A percentile compares a stretch with the other conserved stretches of the same genome.
Evolutionary conservation across 37 sponge, comb jelly and placozoan genomes (phyloP).

Genomic region (Geodia barretti): DNA sequence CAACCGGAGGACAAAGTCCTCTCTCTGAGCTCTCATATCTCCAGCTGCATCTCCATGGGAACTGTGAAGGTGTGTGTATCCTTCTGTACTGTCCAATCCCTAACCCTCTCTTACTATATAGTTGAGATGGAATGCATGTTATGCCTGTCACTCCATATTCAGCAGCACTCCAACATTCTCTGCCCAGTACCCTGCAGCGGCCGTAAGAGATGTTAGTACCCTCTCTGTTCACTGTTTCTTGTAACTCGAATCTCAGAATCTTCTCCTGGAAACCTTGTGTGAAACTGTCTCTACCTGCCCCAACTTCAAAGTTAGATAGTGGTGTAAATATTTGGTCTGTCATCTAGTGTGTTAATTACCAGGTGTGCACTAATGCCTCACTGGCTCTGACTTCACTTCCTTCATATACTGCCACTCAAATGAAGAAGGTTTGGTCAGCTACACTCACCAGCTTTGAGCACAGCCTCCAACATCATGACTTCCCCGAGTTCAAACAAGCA

Average conservation of each 20-base stretch:
- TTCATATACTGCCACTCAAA: not conserved
- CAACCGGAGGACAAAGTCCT: not conserved
- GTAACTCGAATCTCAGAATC: not conserved
- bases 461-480: slow-evolving; percentile 47
- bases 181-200: not conserved
- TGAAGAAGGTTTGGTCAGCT: slow-evolving; percentile 35
- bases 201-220: not conserved
- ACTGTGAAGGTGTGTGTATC: slow-evolving; percentile 38
- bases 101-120: slow-evolving; percentile 1
- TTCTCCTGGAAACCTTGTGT: slow-evolving; percentile 37
- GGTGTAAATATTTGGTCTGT: not conserved
- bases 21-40: slow-evolving; percentile 7
- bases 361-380: slow-evolving; percentile 68
- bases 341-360: not conserved
- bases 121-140: slow-evolving; percentile 77
- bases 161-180: slow-evolving; percentile 27
- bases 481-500: slow-evolving; percentile 64
- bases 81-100: no score
- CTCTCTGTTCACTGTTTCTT: not conserved
- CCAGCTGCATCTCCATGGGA: slow-evolving; percentile 27
- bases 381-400: slow-evolving; percentile 46
- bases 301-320: slow-evolving; percentile 55
- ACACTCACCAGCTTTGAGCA: slow-evolving; percentile 30
- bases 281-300: slow-evolving; percentile 33
- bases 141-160: slow-evolving; percentile 60